These are phyloP conservation scores for Ctenopoma multispine DNA, from an alignment of 2,797 vertebrate species.

Conservation along the genomic window DNA sequence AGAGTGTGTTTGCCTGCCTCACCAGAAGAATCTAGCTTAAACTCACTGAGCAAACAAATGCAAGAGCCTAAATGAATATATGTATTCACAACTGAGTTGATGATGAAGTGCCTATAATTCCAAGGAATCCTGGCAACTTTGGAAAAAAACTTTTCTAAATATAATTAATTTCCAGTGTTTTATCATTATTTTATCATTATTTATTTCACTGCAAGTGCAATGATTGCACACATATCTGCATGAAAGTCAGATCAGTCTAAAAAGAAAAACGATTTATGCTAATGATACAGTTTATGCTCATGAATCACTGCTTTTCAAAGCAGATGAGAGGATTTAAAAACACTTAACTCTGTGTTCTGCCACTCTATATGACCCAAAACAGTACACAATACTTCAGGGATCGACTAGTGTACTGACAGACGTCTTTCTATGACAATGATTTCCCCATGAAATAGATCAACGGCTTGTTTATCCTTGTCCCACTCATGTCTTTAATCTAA, in stretches of 20 bases:
- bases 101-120: conserved; percentile 15
- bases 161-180: conserved; percentile 51
- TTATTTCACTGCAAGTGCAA: conserved; percentile 45
- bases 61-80: conserved; percentile 35
- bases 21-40: conserved; percentile 33
- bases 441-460: conserved; percentile 39
- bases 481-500: conserved; percentile 37
- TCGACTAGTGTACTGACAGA: conserved; percentile 43
- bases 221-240: conserved; percentile 67
- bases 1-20: conserved; percentile 27
- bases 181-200: no score
- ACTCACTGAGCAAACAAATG: conserved; percentile 30
- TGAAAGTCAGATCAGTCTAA: conserved; percentile 58
- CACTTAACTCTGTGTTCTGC: conserved; percentile 48
- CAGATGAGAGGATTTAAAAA: conserved; percentile 66
- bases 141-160: conserved; percentile 29
- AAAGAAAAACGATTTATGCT: conserved; percentile 61
- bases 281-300: conserved; percentile 64
- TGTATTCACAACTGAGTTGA: conserved; percentile 18
- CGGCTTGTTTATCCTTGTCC: conserved; percentile 51
- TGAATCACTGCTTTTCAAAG: conserved; percentile 66
- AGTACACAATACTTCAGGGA: conserved; percentile 31
- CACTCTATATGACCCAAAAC: conserved; percentile 33
- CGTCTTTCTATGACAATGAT: conserved; percentile 41
- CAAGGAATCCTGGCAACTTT: conserved; percentile 13